Evolutionary conservation across 2,113 vertebrate genomes (phyloP), one percentile per base, ranked within the genome.

Genomic region (Apodemus sylvaticus): DNA sequence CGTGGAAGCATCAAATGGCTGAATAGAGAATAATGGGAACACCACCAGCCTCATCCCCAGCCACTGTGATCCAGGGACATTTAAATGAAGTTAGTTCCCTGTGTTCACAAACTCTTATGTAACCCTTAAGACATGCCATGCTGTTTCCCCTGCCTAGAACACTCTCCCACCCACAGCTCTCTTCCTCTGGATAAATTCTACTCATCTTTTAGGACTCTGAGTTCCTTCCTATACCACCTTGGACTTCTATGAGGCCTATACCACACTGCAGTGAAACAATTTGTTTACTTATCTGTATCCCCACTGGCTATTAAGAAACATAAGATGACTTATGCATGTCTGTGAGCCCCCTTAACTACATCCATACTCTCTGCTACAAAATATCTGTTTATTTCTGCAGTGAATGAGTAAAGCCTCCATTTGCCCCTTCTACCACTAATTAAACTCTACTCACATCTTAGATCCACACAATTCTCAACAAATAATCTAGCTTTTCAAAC

Each of bases 401-500:
- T 60, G 16, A 90, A 62, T 66, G 11, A 66, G 55, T 39, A 2
- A n/a, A 45, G 77, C 88, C 96, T 93, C 26, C 64, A 60, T 58
- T 60, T 96, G 55, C 71, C 83, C 20, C 22, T 66, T 86, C 60
- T 77, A 62, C 88, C 16, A 60, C 24, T 90, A 26, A 77, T 88
- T 53, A 79, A 64, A 24, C 7, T 17, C 53, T 22, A 42, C 19
- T 91, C 83, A 55, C 79, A 62, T 86, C 58, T 58, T 88, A 94
- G 70, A 19, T 94, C 73, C 78, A n/a, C 79, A 17, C 82, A 68
- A 9, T 82, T 95, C 53, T 85, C 31, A 91, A 66, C 22, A 94
- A 87, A 74, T 0, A 62, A 81, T 96, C 74, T 64, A 86, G 87
- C 48, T 79, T 91, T 93, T 74, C 39, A 2, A 95, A 86, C 7